Conservation (phyloP, 2,113 vertebrate species). For the Strix aluco region DNA sequence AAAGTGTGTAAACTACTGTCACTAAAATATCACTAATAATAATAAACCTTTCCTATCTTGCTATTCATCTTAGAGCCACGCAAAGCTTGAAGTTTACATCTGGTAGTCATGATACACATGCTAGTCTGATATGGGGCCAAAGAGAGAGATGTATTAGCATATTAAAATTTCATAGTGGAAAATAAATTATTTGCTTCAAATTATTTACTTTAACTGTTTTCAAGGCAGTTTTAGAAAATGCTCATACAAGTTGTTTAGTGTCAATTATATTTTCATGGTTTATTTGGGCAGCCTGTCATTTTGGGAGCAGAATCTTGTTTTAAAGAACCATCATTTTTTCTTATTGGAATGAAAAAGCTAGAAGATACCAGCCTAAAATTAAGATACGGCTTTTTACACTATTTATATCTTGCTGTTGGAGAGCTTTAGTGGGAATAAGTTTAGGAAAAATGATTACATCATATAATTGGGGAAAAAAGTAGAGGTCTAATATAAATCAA, state of each 20-base stretch:
- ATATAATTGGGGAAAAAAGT: neutral
- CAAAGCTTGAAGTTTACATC: slow-evolving; percentile 29
- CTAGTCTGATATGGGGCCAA: neutral
- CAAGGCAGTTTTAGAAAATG: neutral
- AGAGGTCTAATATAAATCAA: neutral
- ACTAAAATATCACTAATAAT: slow-evolving; percentile 11
- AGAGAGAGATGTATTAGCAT: neutral
- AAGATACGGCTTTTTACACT: slow-evolving; percentile 10
- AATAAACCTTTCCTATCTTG: slow-evolving; percentile 21
- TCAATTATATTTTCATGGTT: neutral
- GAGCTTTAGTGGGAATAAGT: neutral
- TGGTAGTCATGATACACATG: neutral
- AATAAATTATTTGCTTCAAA: neutral
- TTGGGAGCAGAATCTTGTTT: neutral
- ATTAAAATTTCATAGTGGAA: neutral
- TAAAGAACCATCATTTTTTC: neutral
- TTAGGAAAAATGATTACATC: slow-evolving; percentile 1
- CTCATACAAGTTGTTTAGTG: neutral
- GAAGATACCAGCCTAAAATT: slow-evolving; percentile 44
- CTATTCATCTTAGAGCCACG: neutral
- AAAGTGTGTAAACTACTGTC: neutral
- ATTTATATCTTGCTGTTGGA: slow-evolving; percentile 1
- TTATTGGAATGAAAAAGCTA: neutral
- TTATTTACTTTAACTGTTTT: neutral
- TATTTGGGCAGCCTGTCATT: neutral